Evolutionary conservation across 2,113 vertebrate genomes (phyloP), one percentile per base, ranked within the genome.

Genomic region (Pampusana beccarii): DNA sequence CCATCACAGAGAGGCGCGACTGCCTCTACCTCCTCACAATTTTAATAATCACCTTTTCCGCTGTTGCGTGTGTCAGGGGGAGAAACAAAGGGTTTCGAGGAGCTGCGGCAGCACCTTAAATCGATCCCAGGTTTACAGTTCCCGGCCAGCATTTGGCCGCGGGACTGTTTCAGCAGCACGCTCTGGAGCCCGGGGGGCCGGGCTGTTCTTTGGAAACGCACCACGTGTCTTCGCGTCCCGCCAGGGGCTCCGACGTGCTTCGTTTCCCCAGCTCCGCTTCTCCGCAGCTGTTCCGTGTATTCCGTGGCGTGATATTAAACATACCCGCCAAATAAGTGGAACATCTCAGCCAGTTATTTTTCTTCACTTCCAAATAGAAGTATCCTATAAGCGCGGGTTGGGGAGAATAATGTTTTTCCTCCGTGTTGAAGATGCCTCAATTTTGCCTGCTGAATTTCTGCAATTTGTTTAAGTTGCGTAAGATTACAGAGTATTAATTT

Each of bases 341-440:
- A 19, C 10, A 3, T 29, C n/a, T 25, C 16, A 6, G 11, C 42
- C 15, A 1, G 18, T 28, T 87, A 10, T 38, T 29, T 15, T 62
- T 50, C 21, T 58, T 51, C 31, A 4, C 18, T 17, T 60, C 57
- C 21, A 11, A 34, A 25, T 5, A 79, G 48, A 58, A 11, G 5
- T 66, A 16, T 62, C 53, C 34, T 36, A 53, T 69, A 75, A 24
- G 16, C 42, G 3, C 5, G n/a, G 13, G 5, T 0, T 38, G 38
- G 34, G 31, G 57, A 48, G 64, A 14, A 54, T 21, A n/a, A 6
- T 13, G 6, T 4, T 19, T 54, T 73, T 46, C 61, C 9, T 62
- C 66, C 2, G 0, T 16, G 10, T 56, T 71, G 12, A 13, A 46
- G 36, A 6, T 6, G 17, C 58, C 54, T 80, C 71, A 6, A 0